Base-by-base conservation (phyloP, 2,113 vertebrate genomes). In the Oriolus oriolus region DNA sequence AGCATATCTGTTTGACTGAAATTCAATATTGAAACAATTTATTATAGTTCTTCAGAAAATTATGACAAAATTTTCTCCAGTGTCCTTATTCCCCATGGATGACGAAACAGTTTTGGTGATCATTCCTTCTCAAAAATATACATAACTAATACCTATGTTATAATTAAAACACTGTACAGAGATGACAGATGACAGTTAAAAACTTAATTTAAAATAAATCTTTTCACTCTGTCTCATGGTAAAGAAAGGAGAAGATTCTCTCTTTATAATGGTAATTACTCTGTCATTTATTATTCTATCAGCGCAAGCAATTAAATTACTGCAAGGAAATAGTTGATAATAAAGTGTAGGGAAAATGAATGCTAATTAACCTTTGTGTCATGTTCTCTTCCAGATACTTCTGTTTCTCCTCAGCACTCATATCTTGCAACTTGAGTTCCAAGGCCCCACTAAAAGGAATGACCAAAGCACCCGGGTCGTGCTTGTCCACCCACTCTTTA, bases 181-280 rank as follows among this genome's bases (percentile, higher is more conserved):
- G 99, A 99, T 99, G 99, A 99, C 99, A 99, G 99, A 99, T 99
- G 99, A 99, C 99, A 99, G 99, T 99, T 99, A 99, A 99, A 99
- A 99, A 99, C 99, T 99, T 99, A 99, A 99, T 99, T 99, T 99
- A 99, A 99, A 99, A 99, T 99, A 99, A 99, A 99, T 99, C 99
- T 99, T 99, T 99, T 99, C 99, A 99, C 99, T 99, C 99, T 99
- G 99, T 99, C 99, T 99, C 99, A 99, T 99, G 98, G 98, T 99
- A 99, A 99, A 99, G 99, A 99, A 99, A 99, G 98, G 98, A 98
- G 98, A 99, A 99, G 99, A 99, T 99, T 99, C 99, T 99, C 98
- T 99, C 99, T 99, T 99, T 99, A 99, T 99, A 99, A 99, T 99
- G 99, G 99, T 99, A 99, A 99, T 99, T 99, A 99, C 99, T 99